Base-by-base conservation (phyloP, 2,888 invertebrate genomes). In the Pedicia rivosa region DNA sequence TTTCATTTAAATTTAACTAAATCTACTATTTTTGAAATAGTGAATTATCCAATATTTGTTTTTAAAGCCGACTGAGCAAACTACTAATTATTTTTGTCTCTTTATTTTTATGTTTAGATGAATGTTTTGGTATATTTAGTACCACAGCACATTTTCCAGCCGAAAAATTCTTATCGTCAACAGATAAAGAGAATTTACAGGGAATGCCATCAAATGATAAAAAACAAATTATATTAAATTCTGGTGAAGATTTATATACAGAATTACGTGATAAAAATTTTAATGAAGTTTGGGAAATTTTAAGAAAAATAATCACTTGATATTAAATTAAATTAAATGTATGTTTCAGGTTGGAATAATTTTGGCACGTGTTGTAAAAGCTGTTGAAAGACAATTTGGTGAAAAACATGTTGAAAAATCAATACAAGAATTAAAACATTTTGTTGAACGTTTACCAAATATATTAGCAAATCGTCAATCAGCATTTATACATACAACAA, bases 201-300 rank as follows among this genome's bases (percentile, higher is more conserved):
- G 32, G 43, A 2, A 42, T 52, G 15, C 42, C 53, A 10, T 41
- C 52, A 2, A 66, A 70, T 12, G 79, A 81, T 50, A 78, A 77
- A 47, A 75, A 75, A 53, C 66, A 72, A 35, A 72, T 94, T 40
- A 74, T 83, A 43, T 67, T 95, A 33, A 88, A 91, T 65, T 94
- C 94, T 0, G 72, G 74, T 10, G 94, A 95, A 53, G 83, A 83
- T 50, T 60, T 95, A 9, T 95, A 78, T 57, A 74, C 78, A 0
- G 92, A 94, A 53, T 67, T 97, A 33, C 69, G 95, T 26, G 92
- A 95, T 54, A 87, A 83, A 55, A 90, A 86, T 63, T 94, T 95
- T 54, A 87, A 86, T 53, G 81, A 84, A 43, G 76, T 20, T 6
- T 20, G 8, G n/a, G n/a, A n/a, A n/a, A n/a, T n/a, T n/a, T n/a